Conservation (phyloP, 2,797 vertebrate species). For the Coreius guichenoti region DNA sequence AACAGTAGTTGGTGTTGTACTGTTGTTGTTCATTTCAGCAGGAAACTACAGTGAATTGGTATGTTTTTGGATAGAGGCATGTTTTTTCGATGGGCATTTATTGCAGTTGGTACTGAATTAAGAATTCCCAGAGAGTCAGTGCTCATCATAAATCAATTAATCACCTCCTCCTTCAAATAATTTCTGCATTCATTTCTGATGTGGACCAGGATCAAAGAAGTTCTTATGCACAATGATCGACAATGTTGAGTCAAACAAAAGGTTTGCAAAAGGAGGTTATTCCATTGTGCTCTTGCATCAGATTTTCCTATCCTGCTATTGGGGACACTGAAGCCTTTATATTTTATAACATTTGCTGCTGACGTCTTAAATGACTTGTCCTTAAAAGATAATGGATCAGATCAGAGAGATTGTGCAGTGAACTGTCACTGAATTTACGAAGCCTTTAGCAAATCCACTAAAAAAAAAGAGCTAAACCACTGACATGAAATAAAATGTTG, state of each 20-base stretch:
- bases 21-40: not conserved
- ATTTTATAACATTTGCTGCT: conserved; percentile 27
- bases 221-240: not conserved
- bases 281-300: conserved; percentile 60
- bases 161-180: not conserved
- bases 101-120: not conserved
- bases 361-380: conserved; percentile 53
- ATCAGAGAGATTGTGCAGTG: conserved; percentile 48
- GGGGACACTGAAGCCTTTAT: not conserved
- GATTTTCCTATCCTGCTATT: conserved; percentile 18
- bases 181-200: not conserved
- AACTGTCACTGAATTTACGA: conserved; percentile 55
- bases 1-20: not conserved
- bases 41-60: not conserved
- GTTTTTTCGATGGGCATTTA: not conserved
- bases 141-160: not conserved
- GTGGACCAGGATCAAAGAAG: not conserved
- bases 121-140: not conserved
- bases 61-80: not conserved
- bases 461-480: conserved; percentile 47
- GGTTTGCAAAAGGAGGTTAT: conserved; percentile 47
- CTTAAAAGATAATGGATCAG: conserved; percentile 55
- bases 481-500: conserved; percentile 36
- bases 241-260: conserved; percentile 6
- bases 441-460: conserved; percentile 46